A percentile compares a stretch with the other conserved stretches of the same genome.
These are phyloP conservation scores for Tribolium castaneum DNA, from an alignment of 1,140 invertebrate genomes.

Conservation along the genomic window DNA sequence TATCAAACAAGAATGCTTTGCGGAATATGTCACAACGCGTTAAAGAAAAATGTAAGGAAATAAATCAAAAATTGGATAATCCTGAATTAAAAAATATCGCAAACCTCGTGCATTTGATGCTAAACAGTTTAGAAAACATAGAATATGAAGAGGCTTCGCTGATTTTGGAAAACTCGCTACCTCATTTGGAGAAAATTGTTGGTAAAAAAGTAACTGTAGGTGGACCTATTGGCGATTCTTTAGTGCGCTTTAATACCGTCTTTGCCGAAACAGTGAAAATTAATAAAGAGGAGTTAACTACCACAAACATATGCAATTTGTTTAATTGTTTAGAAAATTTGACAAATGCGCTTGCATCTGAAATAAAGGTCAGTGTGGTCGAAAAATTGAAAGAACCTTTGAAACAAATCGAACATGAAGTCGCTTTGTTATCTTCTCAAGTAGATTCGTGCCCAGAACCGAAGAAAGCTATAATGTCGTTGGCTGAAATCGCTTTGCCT, in stretches of 20 bases:
- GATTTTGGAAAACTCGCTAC: neutral
- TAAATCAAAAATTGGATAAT: neutral
- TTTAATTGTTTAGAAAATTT: neutral
- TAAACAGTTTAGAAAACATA: neutral
- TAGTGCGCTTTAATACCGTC: neutral
- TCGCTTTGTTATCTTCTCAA: neutral
- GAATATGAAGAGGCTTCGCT: neutral
- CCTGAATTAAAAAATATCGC: neutral
- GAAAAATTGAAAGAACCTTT: slow-evolving; percentile 35
- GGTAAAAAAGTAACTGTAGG: neutral
- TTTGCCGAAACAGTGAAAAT: slow-evolving; percentile 35
- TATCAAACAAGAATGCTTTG: slow-evolving; percentile 43
- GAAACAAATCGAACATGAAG: slow-evolving; percentile 8
- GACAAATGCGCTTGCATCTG: neutral
- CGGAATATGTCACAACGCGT: slow-evolving; percentile 39
- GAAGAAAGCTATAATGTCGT: slow-evolving; percentile 42
- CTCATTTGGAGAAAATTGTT: neutral
- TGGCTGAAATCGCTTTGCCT: slow-evolving; percentile 46
- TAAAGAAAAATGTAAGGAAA: neutral
- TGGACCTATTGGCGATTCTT: slow-evolving; percentile 3
- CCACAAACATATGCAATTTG: neutral
- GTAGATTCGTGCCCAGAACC: slow-evolving; percentile 37
- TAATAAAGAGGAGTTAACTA: neutral
- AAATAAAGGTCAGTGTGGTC: neutral
- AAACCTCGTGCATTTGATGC: neutral